A percentile compares a stretch with the other conserved stretches of the same genome.
These are phyloP conservation scores for Thamnophis sirtalis DNA, from an alignment of 2,113 vertebrate species.

Conservation along the genomic window DNA sequence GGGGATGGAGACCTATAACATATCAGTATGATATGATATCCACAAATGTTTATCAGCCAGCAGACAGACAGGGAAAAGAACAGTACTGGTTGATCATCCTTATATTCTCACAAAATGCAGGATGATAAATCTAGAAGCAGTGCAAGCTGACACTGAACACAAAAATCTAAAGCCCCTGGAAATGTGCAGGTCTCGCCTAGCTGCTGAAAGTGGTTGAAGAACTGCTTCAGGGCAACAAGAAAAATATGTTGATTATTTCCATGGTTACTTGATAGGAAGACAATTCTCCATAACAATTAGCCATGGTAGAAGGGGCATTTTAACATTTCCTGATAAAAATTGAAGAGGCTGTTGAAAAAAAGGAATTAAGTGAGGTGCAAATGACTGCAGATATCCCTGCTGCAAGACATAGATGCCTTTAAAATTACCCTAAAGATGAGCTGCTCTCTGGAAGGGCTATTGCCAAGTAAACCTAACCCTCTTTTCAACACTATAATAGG, in stretches of 20 bases:
- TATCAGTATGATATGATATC: not conserved
- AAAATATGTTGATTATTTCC: not conserved
- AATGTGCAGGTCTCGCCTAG: not conserved
- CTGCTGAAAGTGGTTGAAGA: not conserved
- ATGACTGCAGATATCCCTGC: not conserved
- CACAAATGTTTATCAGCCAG: not conserved
- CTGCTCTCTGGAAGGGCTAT: not conserved
- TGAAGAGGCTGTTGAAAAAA: not conserved
- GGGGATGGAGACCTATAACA: not conserved
- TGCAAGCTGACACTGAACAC: not conserved
- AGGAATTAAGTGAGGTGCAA: not conserved
- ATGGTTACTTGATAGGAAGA: not conserved
- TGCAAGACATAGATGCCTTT: not conserved
- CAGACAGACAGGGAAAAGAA: not conserved
- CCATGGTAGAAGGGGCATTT: not conserved
- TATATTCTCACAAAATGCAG: not conserved
- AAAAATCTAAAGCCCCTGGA: not conserved
- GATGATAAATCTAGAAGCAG: not conserved
- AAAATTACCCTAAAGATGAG: not conserved
- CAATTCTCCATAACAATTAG: not conserved
- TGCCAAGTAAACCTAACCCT: not conserved
- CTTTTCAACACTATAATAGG: not conserved
- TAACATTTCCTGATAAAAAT: not conserved
- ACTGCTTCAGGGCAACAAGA: not conserved
- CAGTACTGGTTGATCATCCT: not conserved